phyloP scores from a whole-genome alignment of 1,140 invertebrate genomes.

The Proales similis region DNA sequence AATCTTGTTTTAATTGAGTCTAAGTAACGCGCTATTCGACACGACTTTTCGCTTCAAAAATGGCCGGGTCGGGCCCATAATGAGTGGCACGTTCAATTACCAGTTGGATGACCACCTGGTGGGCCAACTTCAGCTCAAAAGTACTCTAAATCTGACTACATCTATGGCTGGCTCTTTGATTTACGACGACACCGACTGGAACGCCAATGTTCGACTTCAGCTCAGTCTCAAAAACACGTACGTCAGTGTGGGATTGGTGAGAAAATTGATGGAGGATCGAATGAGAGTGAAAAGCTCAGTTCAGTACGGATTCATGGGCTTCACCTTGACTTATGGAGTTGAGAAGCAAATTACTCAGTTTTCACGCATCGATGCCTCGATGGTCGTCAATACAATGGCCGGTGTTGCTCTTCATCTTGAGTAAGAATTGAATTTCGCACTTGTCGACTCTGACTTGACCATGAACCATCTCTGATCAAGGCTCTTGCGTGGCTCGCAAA shows the following conservation, averaged over 20 bases:
- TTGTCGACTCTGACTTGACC: no score
- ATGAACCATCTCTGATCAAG: constrained; percentile 57
- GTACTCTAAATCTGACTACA: constrained; percentile 2
- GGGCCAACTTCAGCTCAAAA: constrained; percentile 26
- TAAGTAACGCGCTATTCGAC: constrained; percentile 10
- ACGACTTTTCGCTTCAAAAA: constrained; percentile 29
- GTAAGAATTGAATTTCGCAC: no score
- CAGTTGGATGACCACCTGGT: constrained; percentile 28
- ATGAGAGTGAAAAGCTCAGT: constrained; percentile 65
- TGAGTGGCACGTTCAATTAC: constrained; percentile 16
- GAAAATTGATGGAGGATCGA: constrained; percentile 65
- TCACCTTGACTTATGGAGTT: constrained; percentile 75
- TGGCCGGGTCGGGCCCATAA: constrained; percentile 17
- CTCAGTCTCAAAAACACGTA: constrained; percentile 78
- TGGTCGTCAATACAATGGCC: constrained; percentile 71
- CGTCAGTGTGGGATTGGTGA: constrained; percentile 64
- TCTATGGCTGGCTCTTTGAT: constrained; percentile 20
- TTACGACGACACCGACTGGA: constrained; percentile 10
- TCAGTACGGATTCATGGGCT: constrained; percentile 81
- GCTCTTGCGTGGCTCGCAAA: constrained; percentile 74
- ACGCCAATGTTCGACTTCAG: constrained; percentile 40
- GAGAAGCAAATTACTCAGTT: constrained; percentile 85
- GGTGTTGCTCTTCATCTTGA: constrained; percentile 81
- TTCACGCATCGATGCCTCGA: constrained; percentile 73
- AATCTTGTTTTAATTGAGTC: background rate